Base-by-base conservation (phyloP, 2,797 vertebrate genomes). In the Hapalemur alaotrensis region DNA sequence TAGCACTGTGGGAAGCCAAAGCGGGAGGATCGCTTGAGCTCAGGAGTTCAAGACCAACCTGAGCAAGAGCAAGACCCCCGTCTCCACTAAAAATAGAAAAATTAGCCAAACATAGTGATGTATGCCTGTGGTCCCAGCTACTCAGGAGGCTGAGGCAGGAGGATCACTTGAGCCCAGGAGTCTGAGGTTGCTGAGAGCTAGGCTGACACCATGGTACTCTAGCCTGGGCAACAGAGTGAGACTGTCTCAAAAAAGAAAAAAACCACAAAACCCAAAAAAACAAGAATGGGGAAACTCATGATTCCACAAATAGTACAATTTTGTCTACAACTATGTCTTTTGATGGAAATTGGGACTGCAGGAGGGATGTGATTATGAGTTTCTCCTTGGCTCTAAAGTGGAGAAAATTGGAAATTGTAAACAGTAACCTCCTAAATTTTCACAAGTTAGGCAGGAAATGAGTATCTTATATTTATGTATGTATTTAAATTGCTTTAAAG, bases 231-330 rank as follows among this genome's bases (percentile, higher is more conserved):
- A 59, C 25, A n/a, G 63, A 65, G 63, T n/a, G 14, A n/a, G 63
- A 15, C 32, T 65, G 63, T n/a, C 15, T 17, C 15, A 65, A 65
- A 65, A n/a, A 32, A 52, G 41, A 61, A 30, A 46, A 10, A 10
- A 46, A 11, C 43, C 43, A 11, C 43, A 11, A 46, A 46, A 46
- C 43, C 43, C 18, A 18, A 23, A 3, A 75, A 48, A 73, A 86
- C 50, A 59, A 17, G 4, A 1, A 46, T 32, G 7, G 38, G 13
- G 43, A 7, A 76, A 93, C 43, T 85, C 83, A 30, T 81, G 18
- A 76, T 69, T 46, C 63, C 30, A 86, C 32, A 89, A 93, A 84
- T 61, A 96, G 32, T 41, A 23, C 69, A 75, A 82, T 86, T 92
- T 89, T 87, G 43, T 87, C 38, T 70, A 78, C 9, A 32, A 91